Conservation (phyloP, 2,113 vertebrate genomes). For the Abramis brama region DNA sequence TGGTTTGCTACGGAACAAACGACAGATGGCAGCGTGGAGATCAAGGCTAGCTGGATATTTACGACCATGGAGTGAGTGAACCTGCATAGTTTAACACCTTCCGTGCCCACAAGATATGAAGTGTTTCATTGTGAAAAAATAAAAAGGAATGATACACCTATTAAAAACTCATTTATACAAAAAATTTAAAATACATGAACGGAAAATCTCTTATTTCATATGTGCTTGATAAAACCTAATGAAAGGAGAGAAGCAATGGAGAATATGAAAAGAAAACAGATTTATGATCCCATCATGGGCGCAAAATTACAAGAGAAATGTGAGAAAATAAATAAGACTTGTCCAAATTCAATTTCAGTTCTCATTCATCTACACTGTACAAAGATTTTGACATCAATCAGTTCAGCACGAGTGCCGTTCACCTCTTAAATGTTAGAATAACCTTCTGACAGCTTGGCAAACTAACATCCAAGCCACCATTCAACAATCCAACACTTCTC, state of each 20-base stretch:
- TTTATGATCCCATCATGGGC: not conserved
- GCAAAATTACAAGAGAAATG: slow-evolving; percentile 14
- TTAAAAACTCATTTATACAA: slow-evolving; percentile 8
- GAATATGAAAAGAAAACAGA: slow-evolving; percentile 3
- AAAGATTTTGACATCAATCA: slow-evolving; percentile 28
- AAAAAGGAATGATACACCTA: not conserved
- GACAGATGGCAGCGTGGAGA: slow-evolving; percentile 40
- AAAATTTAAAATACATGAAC: slow-evolving; percentile 4
- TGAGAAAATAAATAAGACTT: slow-evolving; percentile 21
- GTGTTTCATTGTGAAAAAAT: slow-evolving; percentile 13
- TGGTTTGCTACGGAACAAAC: slow-evolving; percentile 14
- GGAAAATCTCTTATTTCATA: not conserved
- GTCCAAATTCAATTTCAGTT: slow-evolving; percentile 42
- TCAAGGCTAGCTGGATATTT: slow-evolving; percentile 46
- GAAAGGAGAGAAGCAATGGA: not conserved
- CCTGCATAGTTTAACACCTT: slow-evolving; percentile 43
- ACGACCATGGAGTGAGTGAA: slow-evolving; percentile 29
- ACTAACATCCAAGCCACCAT: not conserved
- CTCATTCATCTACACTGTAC: slow-evolving; percentile 61
- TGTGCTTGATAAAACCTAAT: slow-evolving; percentile 26
- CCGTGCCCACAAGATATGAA: slow-evolving; percentile 32
- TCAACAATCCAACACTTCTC: not conserved
- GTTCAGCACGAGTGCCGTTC: not conserved
- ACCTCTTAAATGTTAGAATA: not conserved
- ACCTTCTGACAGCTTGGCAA: slow-evolving; percentile 8